Evolutionary conservation across 2,113 vertebrate genomes (phyloP), one percentile per base, ranked within the genome.

Genomic region (Oxygymnocypris stewartii): DNA sequence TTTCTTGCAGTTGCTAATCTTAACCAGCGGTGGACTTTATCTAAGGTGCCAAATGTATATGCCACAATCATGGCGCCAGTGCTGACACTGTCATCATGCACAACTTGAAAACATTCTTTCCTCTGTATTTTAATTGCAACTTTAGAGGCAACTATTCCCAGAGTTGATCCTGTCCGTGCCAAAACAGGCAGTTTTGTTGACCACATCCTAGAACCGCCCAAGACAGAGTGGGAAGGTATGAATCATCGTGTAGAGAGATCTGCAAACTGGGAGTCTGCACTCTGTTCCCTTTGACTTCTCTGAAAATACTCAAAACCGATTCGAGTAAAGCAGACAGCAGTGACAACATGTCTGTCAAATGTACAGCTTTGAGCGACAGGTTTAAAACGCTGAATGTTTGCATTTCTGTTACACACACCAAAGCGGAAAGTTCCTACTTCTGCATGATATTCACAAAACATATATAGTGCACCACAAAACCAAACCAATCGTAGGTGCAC

Each of bases 191-290:
- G 84, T 88, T 89, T 84, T 88, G 77, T 47, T 69, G 85, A 90
- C 92, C 93, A 91, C 91, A 92, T 88, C 88, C 85, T 82, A 82
- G 90, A 91, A 91, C 92, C 91, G 89, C 90, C 91, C 90, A 86
- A 77, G 76, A 85, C 86, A 84, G 88, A 82, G 61, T 25, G 89
- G 93, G 92, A 94, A 91, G 86, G 61, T 89, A 91, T 95, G 94
- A 94, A 93, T 95, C 94, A 94, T 89, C 81, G 77, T 5, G 77
- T 67, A 82, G 78, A 89, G 54, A 87, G 84, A 86, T 79, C 87
- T 91, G 90, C 89, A 92, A 89, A 88, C 82, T 89, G 91, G 89
- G 88, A 37, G 57, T 35, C 76, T 63, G 88, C 76, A 84, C 69
- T 35, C 13, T 5, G 80, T 77, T 44, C 51, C 20, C 28, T 74